phyloP scores from a whole-genome alignment of 30 jellyfish, hydroid and myxozoan species.

The Cassiopea andromeda region DNA sequence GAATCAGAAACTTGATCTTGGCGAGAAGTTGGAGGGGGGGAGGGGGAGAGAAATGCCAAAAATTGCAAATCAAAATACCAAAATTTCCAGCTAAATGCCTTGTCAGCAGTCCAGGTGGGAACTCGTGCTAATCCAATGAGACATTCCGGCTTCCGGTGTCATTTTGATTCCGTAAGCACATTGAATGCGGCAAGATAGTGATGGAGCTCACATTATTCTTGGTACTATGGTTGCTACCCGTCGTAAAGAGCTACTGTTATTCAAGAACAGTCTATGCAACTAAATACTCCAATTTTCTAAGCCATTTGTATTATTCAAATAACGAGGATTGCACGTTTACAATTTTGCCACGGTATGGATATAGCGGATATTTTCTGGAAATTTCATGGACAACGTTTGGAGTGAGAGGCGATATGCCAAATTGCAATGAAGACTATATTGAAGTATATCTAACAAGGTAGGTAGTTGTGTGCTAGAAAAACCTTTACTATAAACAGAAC shows the following conservation, averaged over 20 bases:
- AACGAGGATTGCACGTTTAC: slow-evolving; percentile 45
- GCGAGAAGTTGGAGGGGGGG: no score
- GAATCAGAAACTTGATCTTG: no score
- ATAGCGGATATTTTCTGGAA: slow-evolving; percentile 19
- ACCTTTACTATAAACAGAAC: not conserved
- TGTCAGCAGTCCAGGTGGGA: no score
- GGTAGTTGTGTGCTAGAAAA: not conserved
- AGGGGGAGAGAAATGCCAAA: no score
- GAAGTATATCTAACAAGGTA: slow-evolving; percentile 46
- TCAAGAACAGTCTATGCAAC: not conserved
- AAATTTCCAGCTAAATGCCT: no score
- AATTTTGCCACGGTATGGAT: not conserved
- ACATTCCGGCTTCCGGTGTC: no score
- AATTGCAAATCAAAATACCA: no score
- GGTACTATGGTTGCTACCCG: not conserved
- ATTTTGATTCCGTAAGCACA: no score
- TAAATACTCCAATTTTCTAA: not conserved
- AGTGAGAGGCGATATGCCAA: slow-evolving; percentile 54
- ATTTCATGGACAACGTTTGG: slow-evolving; percentile 25
- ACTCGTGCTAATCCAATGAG: no score
- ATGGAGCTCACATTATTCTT: not conserved
- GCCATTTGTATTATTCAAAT: slow-evolving; percentile 1
- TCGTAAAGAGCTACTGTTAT: not conserved
- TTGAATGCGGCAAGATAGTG: no score
- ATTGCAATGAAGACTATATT: slow-evolving; percentile 25